Evolutionary conservation across 2,797 vertebrate species (phyloP).

Genomic region (Melanotaenia pygmaea): DNA sequence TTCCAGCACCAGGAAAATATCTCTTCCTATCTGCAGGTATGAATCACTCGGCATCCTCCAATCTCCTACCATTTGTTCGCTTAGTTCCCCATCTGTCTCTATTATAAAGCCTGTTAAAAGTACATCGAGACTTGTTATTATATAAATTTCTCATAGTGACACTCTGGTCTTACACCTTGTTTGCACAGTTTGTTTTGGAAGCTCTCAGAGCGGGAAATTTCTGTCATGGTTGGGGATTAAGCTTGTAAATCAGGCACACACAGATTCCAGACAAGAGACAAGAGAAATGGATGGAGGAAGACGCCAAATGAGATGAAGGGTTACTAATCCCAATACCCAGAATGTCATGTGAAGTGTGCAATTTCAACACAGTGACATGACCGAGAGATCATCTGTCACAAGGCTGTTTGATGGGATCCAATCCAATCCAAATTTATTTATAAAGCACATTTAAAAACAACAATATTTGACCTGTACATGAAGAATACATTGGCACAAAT

Average conservation of each 20-base stretch:
- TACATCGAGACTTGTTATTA: slow-evolving; percentile 69
- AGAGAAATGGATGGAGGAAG: slow-evolving; percentile 26
- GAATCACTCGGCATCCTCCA: slow-evolving; percentile 74
- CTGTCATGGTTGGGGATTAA: slow-evolving; percentile 53
- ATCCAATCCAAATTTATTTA: no score
- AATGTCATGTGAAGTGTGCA: slow-evolving; percentile 54
- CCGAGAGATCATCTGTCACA: slow-evolving; percentile 54
- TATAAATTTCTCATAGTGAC: slow-evolving; percentile 53
- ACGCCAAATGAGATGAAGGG: slow-evolving; percentile 40
- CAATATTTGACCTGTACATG: no score
- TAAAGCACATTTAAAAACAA: no score
- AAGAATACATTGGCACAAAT: no score
- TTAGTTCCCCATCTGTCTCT: slow-evolving; percentile 72
- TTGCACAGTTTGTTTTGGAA: slow-evolving; percentile 55
- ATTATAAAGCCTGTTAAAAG: slow-evolving; percentile 73
- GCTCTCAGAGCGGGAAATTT: slow-evolving; percentile 38
- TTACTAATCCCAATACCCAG: slow-evolving; percentile 46
- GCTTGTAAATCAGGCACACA: slow-evolving; percentile 59
- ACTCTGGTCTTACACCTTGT: slow-evolving; percentile 35
- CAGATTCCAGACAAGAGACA: slow-evolving; percentile 29
- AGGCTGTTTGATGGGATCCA: slow-evolving; percentile 30
- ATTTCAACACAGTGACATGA: slow-evolving; percentile 46
- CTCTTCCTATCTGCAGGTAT: slow-evolving; percentile 65
- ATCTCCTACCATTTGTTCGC: slow-evolving; percentile 58
- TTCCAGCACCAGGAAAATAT: slow-evolving; percentile 54